Conservation (phyloP, 2,888 invertebrate species). For the Pharmacophagus antenor region DNA sequence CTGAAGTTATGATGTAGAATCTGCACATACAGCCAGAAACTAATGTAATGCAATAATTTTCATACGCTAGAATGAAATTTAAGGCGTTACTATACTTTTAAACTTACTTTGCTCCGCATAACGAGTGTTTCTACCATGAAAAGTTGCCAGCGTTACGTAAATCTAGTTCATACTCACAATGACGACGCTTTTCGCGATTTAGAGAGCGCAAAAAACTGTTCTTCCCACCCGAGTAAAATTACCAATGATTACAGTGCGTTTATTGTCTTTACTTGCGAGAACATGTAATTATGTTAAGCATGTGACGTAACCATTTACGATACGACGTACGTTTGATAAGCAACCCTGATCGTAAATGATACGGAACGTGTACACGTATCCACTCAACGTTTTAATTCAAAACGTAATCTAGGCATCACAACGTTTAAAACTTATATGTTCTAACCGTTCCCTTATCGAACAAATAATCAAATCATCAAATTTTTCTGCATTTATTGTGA, state of each 20-base stretch:
- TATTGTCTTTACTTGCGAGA: constrained; percentile 61
- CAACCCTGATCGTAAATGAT: constrained; percentile 14
- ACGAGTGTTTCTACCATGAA: constrained; percentile 50
- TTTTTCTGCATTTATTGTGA: too few species aligned
- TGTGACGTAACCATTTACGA: constrained; percentile 41
- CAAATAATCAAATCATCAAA: too few species aligned
- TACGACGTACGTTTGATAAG: constrained; percentile 10
- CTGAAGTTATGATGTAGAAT: too few species aligned
- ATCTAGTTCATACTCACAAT: constrained; percentile 56
- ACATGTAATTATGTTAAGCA: constrained; percentile 53
- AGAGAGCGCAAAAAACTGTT: constrained; percentile 57
- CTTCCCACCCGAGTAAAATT: constrained; percentile 63
- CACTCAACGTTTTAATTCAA: neutral
- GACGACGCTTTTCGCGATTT: constrained; percentile 38
- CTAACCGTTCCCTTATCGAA: too few species aligned
- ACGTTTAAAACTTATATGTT: too few species aligned
- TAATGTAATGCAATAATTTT: neutral
- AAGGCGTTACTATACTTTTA: neutral
- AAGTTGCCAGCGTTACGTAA: constrained; percentile 65
- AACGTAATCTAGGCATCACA: too few species aligned
- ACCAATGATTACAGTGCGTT: constrained; percentile 60
- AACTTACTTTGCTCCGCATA: neutral
- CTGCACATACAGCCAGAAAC: too few species aligned
- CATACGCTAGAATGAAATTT: neutral
- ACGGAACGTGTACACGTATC: constrained; percentile 2